Conservation (phyloP, 1,140 invertebrate genomes). For the Zaprionus lachaisei region DNA sequence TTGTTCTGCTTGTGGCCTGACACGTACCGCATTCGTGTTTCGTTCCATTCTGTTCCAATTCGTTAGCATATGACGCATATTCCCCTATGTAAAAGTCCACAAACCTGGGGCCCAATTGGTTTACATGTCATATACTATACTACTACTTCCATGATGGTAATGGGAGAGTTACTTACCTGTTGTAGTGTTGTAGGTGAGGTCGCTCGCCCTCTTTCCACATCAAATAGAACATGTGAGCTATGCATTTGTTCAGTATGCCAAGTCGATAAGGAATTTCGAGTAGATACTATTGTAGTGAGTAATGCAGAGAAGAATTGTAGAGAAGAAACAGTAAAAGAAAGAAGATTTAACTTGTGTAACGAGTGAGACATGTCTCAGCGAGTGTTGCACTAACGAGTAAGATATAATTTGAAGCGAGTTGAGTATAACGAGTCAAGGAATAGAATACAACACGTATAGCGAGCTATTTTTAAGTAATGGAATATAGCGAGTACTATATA, state of each 20-base stretch:
- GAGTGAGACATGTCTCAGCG: not conserved
- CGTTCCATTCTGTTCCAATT: constrained; percentile 19
- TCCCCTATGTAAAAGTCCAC: constrained; percentile 22
- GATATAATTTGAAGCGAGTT: too few relatives aligned
- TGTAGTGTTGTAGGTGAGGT: not conserved
- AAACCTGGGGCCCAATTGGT: constrained; percentile 4
- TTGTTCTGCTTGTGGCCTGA: not conserved
- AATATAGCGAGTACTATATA: too few relatives aligned
- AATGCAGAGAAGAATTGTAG: not conserved
- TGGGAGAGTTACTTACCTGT: constrained; percentile 10
- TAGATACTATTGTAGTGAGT: not conserved
- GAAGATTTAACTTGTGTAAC: too few relatives aligned
- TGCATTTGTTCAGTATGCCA: not conserved
- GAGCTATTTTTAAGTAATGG: too few relatives aligned
- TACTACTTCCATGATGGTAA: constrained; percentile 16
- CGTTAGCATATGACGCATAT: constrained; percentile 37
- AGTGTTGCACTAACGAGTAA: not conserved
- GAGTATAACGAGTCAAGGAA: too few relatives aligned
- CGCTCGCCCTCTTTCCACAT: not conserved
- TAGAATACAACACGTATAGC: too few relatives aligned
- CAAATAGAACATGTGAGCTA: not conserved
- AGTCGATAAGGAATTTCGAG: not conserved
- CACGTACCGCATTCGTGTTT: constrained; percentile 39
- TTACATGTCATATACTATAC: constrained; percentile 9
- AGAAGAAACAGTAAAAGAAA: too few relatives aligned